Evolutionary conservation across 2,113 vertebrate genomes (phyloP).

Genomic region (Limnothrissa miodon): DNA sequence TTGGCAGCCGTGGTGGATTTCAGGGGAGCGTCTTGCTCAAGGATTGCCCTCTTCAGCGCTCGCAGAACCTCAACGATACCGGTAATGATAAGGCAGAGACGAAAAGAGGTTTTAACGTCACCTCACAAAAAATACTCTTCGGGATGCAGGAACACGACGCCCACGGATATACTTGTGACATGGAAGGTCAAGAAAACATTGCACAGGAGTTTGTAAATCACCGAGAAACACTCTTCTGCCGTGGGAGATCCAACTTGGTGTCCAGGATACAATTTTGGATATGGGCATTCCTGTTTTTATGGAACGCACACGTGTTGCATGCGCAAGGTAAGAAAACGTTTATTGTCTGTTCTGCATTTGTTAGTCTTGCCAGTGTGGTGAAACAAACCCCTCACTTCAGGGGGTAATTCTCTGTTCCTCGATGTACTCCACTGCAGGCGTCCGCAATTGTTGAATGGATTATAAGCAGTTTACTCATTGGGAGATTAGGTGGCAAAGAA

Average conservation of each 20-base stretch:
- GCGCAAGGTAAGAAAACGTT: conserved; percentile 76
- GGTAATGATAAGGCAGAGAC: not conserved
- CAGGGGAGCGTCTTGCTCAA: not conserved
- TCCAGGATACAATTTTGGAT: conserved; percentile 58
- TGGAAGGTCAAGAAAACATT: not conserved
- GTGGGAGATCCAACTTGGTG: not conserved
- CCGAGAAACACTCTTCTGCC: not conserved
- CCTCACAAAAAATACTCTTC: not conserved
- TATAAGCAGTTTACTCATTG: not conserved
- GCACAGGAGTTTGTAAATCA: not conserved
- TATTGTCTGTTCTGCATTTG: not conserved
- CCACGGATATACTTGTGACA: not conserved
- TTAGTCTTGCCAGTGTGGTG: not conserved
- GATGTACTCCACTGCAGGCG: too few relatives aligned
- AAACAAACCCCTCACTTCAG: not conserved
- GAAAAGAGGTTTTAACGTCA: not conserved
- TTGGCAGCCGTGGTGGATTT: not conserved
- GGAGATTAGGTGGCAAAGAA: not conserved
- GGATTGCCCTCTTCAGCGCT: not conserved
- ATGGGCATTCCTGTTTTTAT: conserved; percentile 74
- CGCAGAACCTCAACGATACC: not conserved
- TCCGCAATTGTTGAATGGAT: too few relatives aligned
- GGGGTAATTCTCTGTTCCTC: too few relatives aligned
- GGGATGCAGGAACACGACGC: not conserved
- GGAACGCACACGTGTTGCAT: conserved; percentile 79